Conservation (phyloP, 2,888 invertebrate genomes). For the Eupithecia tripunctaria region DNA sequence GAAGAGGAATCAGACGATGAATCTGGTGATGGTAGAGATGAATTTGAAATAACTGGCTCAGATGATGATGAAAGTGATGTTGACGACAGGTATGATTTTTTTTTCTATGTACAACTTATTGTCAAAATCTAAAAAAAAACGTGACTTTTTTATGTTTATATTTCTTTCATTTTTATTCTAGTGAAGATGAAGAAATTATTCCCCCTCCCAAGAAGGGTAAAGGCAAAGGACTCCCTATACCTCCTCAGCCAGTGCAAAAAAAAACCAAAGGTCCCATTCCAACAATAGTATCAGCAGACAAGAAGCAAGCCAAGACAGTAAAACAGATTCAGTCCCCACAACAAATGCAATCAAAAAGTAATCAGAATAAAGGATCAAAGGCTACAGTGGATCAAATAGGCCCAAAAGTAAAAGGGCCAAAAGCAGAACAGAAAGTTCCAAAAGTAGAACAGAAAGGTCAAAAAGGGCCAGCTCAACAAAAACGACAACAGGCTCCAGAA, state of each 20-base stretch:
- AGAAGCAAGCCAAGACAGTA: slow-evolving; percentile 28
- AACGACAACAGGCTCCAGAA: slow-evolving; percentile 34
- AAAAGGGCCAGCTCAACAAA: slow-evolving; percentile 10
- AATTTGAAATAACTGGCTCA: slow-evolving; percentile 30
- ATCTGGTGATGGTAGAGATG: slow-evolving; percentile 38
- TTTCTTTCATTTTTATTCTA: slow-evolving; percentile 18
- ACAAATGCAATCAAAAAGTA: background rate
- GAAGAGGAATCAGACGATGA: slow-evolving; percentile 42
- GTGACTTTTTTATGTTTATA: background rate
- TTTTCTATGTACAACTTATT: slow-evolving; percentile 13
- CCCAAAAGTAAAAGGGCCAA: slow-evolving; percentile 14
- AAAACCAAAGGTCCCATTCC: slow-evolving; percentile 8
- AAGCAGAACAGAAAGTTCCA: slow-evolving; percentile 15
- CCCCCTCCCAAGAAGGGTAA: slow-evolving; percentile 43
- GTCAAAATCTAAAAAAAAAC: background rate
- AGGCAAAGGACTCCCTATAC: slow-evolving; percentile 37
- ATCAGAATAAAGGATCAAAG: background rate
- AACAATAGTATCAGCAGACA: slow-evolving; percentile 19
- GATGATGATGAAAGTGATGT: slow-evolving; percentile 42
- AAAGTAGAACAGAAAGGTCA: slow-evolving; percentile 15
- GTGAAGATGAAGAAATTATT: slow-evolving; percentile 45
- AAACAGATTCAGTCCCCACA: background rate
- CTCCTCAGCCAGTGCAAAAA: slow-evolving; percentile 8
- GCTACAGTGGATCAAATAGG: background rate
- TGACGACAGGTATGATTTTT: slow-evolving; percentile 47